Evolutionary conservation across 2,113 vertebrate genomes (phyloP), one percentile per base, ranked within the genome.

Genomic region (Pollachius pollachius): DNA sequence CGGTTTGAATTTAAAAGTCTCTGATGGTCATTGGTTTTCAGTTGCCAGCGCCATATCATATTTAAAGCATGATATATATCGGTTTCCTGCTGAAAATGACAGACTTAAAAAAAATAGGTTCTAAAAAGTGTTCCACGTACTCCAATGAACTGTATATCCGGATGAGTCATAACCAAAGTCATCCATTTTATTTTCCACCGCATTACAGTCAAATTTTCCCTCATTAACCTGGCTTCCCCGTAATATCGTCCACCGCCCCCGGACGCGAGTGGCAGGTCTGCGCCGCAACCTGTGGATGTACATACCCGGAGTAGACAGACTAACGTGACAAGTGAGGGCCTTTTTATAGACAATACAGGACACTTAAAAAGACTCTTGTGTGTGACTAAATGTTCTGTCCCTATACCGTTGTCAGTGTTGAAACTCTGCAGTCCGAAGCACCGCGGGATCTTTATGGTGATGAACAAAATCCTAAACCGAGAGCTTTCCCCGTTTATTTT

Each of bases 1-100:
- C 8, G 41, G 41, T 48, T 48, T 48, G 41, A 48, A 67, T 11
- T 77, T 76, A 70, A 57, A 74, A 69, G 68, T 77, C 72, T 58
- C 81, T 78, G 83, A 74, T 74, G 63, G 85, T 86, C 79, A 77
- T 56, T 62, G 68, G 68, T 16, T 19, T 81, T 71, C 73, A 70
- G 72, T 80, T 79, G 73, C 85, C 75, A 72, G 79, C 84, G 82
- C 85, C 79, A 83, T 73, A 76, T 86, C 84, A 85, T 78, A 82
- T 82, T 85, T 79, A 64, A 87, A 87, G 88, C 90, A 89, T 89
- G 87, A 86, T 76, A 81, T 86, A 84, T 75, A 84, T 72, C 71
- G 8, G 41, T 75, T 75, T 79, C 67, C 70, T 68, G 67, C 70
- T 72, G 70, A 74, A 82, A 83, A 83, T 71, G 57, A 77, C 8